Evolutionary conservation across 2,797 vertebrate species (phyloP).

Genomic region (Nyctalus aviator): DNA sequence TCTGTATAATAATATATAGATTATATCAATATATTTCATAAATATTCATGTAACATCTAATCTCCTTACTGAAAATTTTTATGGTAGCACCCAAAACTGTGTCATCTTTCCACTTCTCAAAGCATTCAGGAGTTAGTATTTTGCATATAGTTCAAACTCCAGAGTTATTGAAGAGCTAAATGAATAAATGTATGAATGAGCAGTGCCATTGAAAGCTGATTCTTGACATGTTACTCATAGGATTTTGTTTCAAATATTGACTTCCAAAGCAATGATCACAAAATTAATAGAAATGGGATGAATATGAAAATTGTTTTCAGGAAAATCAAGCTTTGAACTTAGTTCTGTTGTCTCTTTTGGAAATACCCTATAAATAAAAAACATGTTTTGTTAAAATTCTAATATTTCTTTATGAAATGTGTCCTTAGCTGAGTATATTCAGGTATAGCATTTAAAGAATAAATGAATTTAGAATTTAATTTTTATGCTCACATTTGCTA

Average conservation of each 20-base stretch:
- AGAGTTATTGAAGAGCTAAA: constrained; percentile 14
- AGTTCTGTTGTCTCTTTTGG: constrained; percentile 26
- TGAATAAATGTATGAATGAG: constrained; percentile 44
- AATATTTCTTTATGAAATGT: constrained; percentile 58
- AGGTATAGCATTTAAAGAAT: constrained; percentile 68
- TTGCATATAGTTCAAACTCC: not conserved
- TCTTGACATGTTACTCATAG: constrained; percentile 17
- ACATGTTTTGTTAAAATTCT: constrained; percentile 67
- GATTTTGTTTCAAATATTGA: constrained; percentile 59
- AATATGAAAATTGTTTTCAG: constrained; percentile 40
- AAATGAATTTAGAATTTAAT: constrained; percentile 44
- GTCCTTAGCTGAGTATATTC: constrained; percentile 74
- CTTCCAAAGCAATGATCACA: constrained; percentile 20
- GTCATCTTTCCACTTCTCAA: constrained; percentile 56
- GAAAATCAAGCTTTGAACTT: constrained; percentile 51
- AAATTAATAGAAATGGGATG: constrained; percentile 59
- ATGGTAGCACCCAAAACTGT: not conserved
- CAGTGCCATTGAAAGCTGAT: constrained; percentile 36
- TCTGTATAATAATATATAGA: not conserved
- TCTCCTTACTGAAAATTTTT: constrained; percentile 21
- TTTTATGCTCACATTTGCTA: constrained; percentile 77
- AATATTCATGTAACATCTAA: not conserved
- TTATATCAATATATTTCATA: not conserved
- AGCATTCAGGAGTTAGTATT: not conserved
- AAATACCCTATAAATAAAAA: constrained; percentile 67